phyloP scores from a whole-genome alignment of 2,797 vertebrate genomes.

The Melanotaenia boesemani region DNA sequence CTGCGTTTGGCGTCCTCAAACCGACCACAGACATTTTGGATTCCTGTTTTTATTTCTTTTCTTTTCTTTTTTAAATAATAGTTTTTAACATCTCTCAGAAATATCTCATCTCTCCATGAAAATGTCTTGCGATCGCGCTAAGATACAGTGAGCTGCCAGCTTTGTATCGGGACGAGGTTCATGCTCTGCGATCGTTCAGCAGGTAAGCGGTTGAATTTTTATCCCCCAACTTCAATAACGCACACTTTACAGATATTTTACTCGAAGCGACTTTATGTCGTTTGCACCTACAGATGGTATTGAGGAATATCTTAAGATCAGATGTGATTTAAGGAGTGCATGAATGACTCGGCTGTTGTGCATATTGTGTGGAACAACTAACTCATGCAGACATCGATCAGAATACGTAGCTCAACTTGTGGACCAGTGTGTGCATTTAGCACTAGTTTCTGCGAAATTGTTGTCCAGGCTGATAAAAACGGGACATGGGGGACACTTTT shows the following conservation, averaged over 20 bases:
- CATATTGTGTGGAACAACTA: slow-evolving; percentile 9
- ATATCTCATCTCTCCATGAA: slow-evolving; percentile 50
- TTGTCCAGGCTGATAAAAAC: background rate
- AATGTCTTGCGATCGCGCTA: slow-evolving; percentile 70
- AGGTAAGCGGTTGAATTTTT: slow-evolving; percentile 75
- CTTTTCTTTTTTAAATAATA: slow-evolving; percentile 5
- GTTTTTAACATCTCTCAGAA: background rate
- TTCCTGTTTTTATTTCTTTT: slow-evolving; percentile 52
- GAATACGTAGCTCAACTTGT: slow-evolving; percentile 45
- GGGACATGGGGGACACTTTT: slow-evolving; percentile 21
- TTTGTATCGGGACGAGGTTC: slow-evolving; percentile 69
- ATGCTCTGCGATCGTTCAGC: slow-evolving; percentile 60
- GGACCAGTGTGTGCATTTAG: slow-evolving; percentile 12
- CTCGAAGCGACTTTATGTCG: background rate
- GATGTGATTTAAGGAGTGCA: background rate
- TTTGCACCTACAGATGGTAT: background rate
- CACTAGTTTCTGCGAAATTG: slow-evolving; percentile 8
- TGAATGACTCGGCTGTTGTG: slow-evolving; percentile 2
- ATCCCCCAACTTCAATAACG: slow-evolving; percentile 12
- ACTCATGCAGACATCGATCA: slow-evolving; percentile 1
- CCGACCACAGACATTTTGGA: slow-evolving; percentile 71
- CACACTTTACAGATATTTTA: slow-evolving; percentile 28
- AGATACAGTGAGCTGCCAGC: slow-evolving; percentile 66
- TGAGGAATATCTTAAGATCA: background rate
- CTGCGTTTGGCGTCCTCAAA: slow-evolving; percentile 73